phyloP scores from a whole-genome alignment of 2,888 invertebrate genomes.

The Hirudinaria manillensis region DNA sequence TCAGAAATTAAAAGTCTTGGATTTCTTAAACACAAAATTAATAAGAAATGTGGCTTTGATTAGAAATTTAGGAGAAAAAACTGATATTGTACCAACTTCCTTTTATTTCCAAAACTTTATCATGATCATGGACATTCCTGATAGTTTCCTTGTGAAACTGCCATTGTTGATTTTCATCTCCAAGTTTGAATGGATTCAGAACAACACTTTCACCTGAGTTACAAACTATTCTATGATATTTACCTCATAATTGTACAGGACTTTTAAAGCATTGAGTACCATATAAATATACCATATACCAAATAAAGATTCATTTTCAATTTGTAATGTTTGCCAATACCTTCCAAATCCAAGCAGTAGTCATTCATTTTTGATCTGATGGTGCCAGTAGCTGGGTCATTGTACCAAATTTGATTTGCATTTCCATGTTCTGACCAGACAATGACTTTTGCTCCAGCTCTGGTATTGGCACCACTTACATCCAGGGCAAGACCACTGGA shows the following conservation, averaged over 20 bases:
- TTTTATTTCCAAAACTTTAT: conserved; percentile 27
- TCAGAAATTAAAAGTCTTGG: neutral
- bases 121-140: conserved; percentile 15
- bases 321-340: neutral
- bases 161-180: conserved; percentile 34
- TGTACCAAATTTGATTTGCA: conserved; percentile 38
- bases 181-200: conserved; percentile 26
- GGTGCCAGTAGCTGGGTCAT: conserved; percentile 35
- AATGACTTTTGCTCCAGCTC: conserved; percentile 35
- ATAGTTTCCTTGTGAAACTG: conserved; percentile 19
- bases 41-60: neutral
- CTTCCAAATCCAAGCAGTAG: conserved; percentile 29
- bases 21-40: neutral
- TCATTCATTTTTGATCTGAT: conserved; percentile 30
- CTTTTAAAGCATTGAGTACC: neutral
- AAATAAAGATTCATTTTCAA: neutral
- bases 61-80: neutral
- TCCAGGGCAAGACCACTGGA: conserved; percentile 37
- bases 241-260: neutral
- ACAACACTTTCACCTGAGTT: conserved; percentile 29
- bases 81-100: neutral
- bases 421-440: conserved; percentile 30
- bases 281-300: too few relatives aligned
- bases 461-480: conserved; percentile 31
- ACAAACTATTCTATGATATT: neutral